These are phyloP conservation scores for Gobio gobio DNA, from an alignment of 2,113 vertebrate genomes.

Conservation along the genomic window DNA sequence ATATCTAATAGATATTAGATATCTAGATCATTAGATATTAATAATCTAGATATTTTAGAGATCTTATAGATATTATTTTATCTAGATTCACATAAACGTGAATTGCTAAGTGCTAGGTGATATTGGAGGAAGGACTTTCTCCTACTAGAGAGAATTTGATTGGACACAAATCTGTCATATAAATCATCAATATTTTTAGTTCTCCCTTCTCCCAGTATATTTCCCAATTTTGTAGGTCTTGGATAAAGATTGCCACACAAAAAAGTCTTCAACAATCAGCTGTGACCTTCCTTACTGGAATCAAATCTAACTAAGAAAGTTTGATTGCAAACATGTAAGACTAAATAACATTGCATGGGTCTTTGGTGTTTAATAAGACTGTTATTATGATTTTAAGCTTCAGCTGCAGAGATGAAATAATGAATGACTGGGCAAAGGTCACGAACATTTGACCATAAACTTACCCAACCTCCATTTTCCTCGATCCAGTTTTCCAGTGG, in stretches of 20 bases:
- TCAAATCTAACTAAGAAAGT: background rate
- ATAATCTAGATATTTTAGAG: background rate
- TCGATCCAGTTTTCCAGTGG: conserved; percentile 88
- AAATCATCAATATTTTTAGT: background rate
- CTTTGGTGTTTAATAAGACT: background rate
- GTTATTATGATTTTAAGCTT: background rate
- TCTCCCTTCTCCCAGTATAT: background rate
- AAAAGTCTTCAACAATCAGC: background rate
- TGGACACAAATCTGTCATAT: background rate
- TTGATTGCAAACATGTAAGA: background rate
- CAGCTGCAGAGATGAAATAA: background rate
- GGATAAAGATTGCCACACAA: background rate
- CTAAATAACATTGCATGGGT: background rate
- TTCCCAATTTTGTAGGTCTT: background rate
- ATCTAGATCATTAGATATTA: too few relatives aligned
- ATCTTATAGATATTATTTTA: background rate
- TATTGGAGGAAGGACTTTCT: background rate
- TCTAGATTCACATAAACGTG: background rate
- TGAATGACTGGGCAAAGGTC: background rate
- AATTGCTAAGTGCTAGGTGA: background rate
- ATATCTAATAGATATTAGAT: background rate
- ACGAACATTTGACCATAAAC: conserved; percentile 33
- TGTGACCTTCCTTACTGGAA: background rate
- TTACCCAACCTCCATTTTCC: conserved; percentile 93
- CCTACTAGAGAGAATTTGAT: too few relatives aligned